phyloP scores from a whole-genome alignment of 2,888 invertebrate genomes.

The Panzeria rudis region DNA sequence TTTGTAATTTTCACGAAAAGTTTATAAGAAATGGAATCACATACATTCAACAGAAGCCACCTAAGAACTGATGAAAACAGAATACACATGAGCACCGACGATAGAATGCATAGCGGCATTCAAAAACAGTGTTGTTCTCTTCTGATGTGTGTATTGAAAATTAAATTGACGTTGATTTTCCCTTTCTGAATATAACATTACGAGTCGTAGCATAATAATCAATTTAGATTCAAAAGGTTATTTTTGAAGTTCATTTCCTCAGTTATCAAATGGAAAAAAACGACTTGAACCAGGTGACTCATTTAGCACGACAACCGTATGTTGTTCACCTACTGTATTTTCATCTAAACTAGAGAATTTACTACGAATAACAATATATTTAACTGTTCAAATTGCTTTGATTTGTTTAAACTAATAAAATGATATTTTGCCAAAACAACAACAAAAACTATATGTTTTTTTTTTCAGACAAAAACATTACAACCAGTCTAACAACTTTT shows the following conservation, averaged over 20 bases:
- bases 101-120: too few relatives aligned
- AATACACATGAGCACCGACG: too few relatives aligned
- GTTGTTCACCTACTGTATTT: constrained; percentile 1
- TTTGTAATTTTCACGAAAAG: too few relatives aligned
- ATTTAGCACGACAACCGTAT: not conserved
- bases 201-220: too few relatives aligned
- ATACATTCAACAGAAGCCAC: too few relatives aligned
- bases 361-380: constrained; percentile 2
- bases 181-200: too few relatives aligned
- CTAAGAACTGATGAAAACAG: too few relatives aligned
- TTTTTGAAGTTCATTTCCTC: not conserved
- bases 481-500: constrained; percentile 69
- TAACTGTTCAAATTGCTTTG: constrained; percentile 32
- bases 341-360: constrained; percentile 6
- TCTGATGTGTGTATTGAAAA: too few relatives aligned
- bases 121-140: too few relatives aligned
- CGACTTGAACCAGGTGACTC: not conserved
- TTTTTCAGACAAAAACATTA: constrained; percentile 43
- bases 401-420: constrained; percentile 44
- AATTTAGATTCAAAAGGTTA: too few relatives aligned
- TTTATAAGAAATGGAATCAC: too few relatives aligned
- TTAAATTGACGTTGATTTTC: too few relatives aligned
- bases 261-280: not conserved
- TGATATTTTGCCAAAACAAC: constrained; percentile 7
- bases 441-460: not conserved